Evolutionary conservation across 2,797 vertebrate genomes (phyloP), one percentile per base, ranked within the genome.

Genomic region (Philypnodon macrostomus): DNA sequence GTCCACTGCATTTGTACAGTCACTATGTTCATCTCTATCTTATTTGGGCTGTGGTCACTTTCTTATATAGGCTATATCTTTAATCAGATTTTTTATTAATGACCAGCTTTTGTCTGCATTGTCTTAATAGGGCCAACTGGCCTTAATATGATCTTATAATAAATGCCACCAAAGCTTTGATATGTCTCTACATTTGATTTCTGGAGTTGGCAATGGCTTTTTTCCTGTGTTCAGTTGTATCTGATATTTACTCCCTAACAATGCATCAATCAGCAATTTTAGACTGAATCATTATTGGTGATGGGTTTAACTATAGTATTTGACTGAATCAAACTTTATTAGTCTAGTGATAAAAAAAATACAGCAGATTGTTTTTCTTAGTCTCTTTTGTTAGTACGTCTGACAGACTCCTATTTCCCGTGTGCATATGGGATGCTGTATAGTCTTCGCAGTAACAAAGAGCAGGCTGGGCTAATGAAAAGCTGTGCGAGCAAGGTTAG

Each of bases 111-210:
- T 7, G 40, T 19, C 26, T 67, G 16, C 48, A 34, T 51, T 57
- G 45, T 49, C 64, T 60, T 69, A 74, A 73, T 75, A 73, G 53
- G 64, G 58, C 67, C 57, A 69, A 71, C 58, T 70, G 69, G 75
- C 34, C 48, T 65, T 64, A 49, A 69, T 65, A 53, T 48, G 36
- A 56, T 58, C 24, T 58, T 47, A 40, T 64, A 55, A 70, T 60
- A 64, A 64, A 56, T 68, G 56, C 58, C 47, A 39, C 49, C 67
- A 54, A 47, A n/a, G 44, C 39, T 61, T 66, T 67, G 19, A 70
- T 70, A 46, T 32, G 40, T 17, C 39, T 19, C 36, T 47, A 29
- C 33, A 32, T 36, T 36, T 49, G 47, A 67, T 48, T 35, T 13
- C 31, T 16, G 34, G 49, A 41, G 44, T 49, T 58, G 51, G 47